Percentiles rank a stretch among this genome's conserved stretches.
These are phyloP conservation scores for Sternotherus odoratus DNA, from an alignment of 2,797 vertebrate species.

Conservation along the genomic window DNA sequence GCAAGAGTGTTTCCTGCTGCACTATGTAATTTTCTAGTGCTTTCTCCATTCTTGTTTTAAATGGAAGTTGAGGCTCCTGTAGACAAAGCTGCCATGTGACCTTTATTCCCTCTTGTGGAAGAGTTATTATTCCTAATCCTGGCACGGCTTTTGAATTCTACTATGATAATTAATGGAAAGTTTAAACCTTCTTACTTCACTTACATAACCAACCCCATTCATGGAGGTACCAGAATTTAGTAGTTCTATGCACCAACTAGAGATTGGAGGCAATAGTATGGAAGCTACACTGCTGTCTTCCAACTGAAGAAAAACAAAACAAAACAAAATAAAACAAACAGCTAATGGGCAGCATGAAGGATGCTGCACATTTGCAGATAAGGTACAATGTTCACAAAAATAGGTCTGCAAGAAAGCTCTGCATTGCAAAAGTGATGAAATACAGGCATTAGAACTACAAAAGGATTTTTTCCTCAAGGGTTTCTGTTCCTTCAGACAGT, in stretches of 20 bases:
- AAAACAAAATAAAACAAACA: not conserved
- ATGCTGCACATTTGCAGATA: slow-evolving; percentile 41
- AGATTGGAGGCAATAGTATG: not conserved
- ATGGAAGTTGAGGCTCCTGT: not conserved
- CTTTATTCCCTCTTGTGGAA: not conserved
- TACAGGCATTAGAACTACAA: not conserved
- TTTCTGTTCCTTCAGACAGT: not conserved
- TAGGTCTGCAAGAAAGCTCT: not conserved
- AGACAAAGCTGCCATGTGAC: not conserved
- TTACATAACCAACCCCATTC: not conserved
- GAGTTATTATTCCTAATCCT: slow-evolving; percentile 47
- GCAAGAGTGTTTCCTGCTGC: not conserved
- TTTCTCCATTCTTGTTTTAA: not conserved
- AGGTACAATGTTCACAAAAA: not conserved
- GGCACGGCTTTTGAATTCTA: slow-evolving; percentile 35
- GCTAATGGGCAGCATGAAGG: not conserved
- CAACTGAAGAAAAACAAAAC: not conserved
- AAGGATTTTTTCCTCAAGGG: not conserved
- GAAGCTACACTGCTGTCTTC: not conserved
- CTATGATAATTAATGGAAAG: slow-evolving; percentile 38
- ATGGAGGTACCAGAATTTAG: not conserved
- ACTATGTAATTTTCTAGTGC: not conserved
- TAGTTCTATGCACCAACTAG: not conserved
- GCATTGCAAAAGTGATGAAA: slow-evolving; percentile 17
- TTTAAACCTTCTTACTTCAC: slow-evolving; percentile 31